Evolutionary conservation across 2,797 vertebrate genomes (phyloP), one percentile per base, ranked within the genome.

Genomic region (Taenioides sp.): DNA sequence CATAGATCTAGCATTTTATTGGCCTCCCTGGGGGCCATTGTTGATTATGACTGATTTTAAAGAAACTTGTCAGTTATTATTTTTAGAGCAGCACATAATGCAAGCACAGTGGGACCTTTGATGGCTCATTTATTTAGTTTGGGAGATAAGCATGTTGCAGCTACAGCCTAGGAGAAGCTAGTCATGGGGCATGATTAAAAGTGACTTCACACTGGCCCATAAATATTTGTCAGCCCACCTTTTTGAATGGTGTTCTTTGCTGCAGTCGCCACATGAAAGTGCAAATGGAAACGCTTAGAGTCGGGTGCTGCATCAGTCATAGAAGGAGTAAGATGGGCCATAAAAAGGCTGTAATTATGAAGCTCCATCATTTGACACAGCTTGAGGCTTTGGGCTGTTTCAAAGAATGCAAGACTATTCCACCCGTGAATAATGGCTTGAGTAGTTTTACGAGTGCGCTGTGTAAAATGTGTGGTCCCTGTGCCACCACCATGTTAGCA

Each of bases 171-270:
- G 84, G 84, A 91, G 84, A 77, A 93, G 89, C 85, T 85, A 85
- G 87, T 91, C 91, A 90, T 80, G 72, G 76, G 80, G 65, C 62
- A 88, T 92, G 90, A 93, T 92, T 92, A 92, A 89, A 93, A 89
- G 89, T 91, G 92, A 92, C 89, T 92, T 80, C 78, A 79, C 86
- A 61, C 90, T 89, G 90, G 90, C 81, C 86, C 86, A 89, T 93
- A 94, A 93, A 94, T 94, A 94, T 93, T 91, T 95, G 91, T 92
- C 86, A 91, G 90, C 90, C 92, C 91, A 94, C 92, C 92, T 94
- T 62, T 62, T 91, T 92, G 90, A 91, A 91, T 73, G 88, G 88
- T 88, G 61, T 90, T 84, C 88, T 80, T 82, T 84, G 81, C 81
- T 80, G 86, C 76, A 73, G 80, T 88, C 80, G 83, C 92, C 93